Evolutionary conservation across 2,113 vertebrate species (phyloP).

Genomic region (Pelusios castaneus): DNA sequence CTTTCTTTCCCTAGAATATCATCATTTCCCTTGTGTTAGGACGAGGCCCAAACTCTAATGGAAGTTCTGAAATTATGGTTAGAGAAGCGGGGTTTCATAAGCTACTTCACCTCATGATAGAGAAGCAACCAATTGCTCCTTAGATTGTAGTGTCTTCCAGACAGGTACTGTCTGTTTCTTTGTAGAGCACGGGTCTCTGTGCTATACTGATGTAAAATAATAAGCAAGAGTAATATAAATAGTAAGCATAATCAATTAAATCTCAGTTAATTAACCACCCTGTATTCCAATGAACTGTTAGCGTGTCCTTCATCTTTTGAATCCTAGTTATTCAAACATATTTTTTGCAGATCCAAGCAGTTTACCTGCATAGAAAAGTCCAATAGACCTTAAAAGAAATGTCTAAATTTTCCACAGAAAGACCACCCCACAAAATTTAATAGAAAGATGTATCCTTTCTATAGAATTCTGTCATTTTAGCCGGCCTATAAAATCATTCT

Average conservation of each 20-base stretch:
- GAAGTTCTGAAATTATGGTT: neutral
- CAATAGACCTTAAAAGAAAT: neutral
- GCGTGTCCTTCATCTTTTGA: neutral
- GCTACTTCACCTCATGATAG: neutral
- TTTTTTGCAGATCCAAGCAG: neutral
- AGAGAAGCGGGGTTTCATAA: neutral
- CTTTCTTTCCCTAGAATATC: neutral
- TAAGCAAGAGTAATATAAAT: no score
- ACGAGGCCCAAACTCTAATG: neutral
- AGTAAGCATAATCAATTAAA: neutral
- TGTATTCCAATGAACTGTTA: neutral
- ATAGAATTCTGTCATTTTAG: neutral
- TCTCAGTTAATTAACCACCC: constrained; percentile 4
- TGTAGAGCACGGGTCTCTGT: neutral
- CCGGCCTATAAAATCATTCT: neutral
- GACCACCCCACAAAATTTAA: accelerated
- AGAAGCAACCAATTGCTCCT: neutral
- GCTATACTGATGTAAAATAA: no score
- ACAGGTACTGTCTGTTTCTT: neutral
- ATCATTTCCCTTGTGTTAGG: neutral
- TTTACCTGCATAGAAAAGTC: neutral
- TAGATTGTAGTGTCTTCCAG: neutral
- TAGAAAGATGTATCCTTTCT: neutral
- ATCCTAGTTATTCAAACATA: neutral
- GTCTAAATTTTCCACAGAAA: neutral